phyloP scores from a whole-genome alignment of 2,888 invertebrate genomes.

The Nephrotoma appendiculata region DNA sequence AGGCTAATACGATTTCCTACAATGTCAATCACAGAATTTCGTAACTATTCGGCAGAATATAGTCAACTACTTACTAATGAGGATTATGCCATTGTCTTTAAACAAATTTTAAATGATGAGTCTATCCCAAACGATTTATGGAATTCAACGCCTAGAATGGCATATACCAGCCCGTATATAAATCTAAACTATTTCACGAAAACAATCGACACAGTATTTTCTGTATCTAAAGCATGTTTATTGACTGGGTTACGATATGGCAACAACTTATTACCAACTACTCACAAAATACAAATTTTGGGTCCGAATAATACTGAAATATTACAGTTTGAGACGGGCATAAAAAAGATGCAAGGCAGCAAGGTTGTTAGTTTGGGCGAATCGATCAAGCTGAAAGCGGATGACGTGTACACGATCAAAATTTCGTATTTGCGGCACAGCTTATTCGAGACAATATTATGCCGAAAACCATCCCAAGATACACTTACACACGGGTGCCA shows the following conservation, averaged over 20 bases:
- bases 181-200: neutral
- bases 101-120: neutral
- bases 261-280: neutral
- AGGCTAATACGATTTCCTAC: neutral
- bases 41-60: neutral
- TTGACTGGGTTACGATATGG: neutral
- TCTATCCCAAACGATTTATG: neutral
- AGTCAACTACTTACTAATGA: neutral
- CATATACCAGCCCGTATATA: neutral
- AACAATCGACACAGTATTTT: neutral
- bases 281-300: neutral
- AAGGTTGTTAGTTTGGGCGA: neutral
- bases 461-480: neutral
- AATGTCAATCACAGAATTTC: neutral
- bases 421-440: neutral
- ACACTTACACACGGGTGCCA: neutral
- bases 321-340: neutral
- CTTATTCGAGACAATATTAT: neutral
- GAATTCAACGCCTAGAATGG: neutral
- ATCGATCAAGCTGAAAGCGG: neutral
- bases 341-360: neutral
- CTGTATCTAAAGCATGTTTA: neutral
- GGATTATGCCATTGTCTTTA: neutral
- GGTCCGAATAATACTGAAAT: neutral
- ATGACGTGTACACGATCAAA: neutral